These are phyloP conservation scores for Euplexia lucipara DNA, from an alignment of 2,888 invertebrate genomes.

Conservation along the genomic window DNA sequence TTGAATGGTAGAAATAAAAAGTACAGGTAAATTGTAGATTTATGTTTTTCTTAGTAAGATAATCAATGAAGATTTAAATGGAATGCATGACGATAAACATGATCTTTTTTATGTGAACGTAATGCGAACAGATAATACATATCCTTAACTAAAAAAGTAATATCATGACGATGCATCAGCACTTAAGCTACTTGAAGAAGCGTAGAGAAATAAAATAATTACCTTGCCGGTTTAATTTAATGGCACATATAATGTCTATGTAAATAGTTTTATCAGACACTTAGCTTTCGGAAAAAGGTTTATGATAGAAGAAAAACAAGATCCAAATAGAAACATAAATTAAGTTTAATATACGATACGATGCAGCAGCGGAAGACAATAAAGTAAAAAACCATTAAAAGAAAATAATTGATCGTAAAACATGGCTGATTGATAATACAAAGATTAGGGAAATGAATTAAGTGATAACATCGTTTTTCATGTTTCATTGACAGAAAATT, in stretches of 20 bases:
- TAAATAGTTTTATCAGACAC: conserved; percentile 62
- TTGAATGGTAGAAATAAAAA: conserved; percentile 1
- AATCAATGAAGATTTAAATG: conserved; percentile 12
- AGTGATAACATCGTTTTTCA: conserved; percentile 54
- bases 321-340: conserved; percentile 55
- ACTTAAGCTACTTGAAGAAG: conserved; percentile 43
- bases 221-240: conserved; percentile 46
- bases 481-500: conserved; percentile 42
- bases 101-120: conserved; percentile 29
- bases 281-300: conserved; percentile 39
- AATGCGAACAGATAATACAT: conserved; percentile 11
- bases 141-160: conserved; percentile 20
- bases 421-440: conserved; percentile 48
- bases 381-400: conserved; percentile 52
- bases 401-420: conserved; percentile 63
- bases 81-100: conserved; percentile 41
- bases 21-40: not conserved
- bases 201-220: conserved; percentile 45
- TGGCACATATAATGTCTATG: conserved; percentile 53
- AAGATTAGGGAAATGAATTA: conserved; percentile 55
- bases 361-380: conserved; percentile 43
- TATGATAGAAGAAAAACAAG: conserved; percentile 35
- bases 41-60: conserved; percentile 16
- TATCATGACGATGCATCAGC: conserved; percentile 44
- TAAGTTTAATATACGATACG: conserved; percentile 43